These are phyloP conservation scores for Pitangus sulphuratus DNA, from an alignment of 2,797 vertebrate genomes.

Conservation along the genomic window DNA sequence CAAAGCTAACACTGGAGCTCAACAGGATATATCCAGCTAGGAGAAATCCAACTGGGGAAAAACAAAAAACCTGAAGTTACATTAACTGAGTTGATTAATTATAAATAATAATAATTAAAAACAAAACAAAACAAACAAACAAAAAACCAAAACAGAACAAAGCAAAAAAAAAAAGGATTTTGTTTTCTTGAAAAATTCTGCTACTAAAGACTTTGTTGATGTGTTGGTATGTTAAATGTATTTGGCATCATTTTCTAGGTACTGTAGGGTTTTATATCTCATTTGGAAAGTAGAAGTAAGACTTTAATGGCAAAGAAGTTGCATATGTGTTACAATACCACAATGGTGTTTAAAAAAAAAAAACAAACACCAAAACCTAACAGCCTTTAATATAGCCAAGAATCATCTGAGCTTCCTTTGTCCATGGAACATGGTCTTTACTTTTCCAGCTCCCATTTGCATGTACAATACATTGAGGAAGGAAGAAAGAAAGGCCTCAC, in stretches of 20 bases:
- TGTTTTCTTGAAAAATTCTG: not conserved
- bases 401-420: slow-evolving; percentile 19
- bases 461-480: slow-evolving; percentile 15
- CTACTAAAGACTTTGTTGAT: not conserved
- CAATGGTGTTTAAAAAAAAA: not conserved
- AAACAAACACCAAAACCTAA: not conserved
- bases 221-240: not conserved
- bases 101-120: not conserved
- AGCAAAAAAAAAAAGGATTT: not conserved
- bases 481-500: slow-evolving; percentile 13
- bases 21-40: not conserved
- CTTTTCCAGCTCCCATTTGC: slow-evolving; percentile 9
- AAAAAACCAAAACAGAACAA: too few species aligned
- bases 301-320: not conserved
- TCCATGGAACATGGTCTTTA: not conserved
- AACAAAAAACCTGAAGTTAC: not conserved
- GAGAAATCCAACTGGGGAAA: not conserved
- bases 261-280: not conserved
- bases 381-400: not conserved
- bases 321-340: not conserved
- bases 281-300: not conserved
- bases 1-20: not conserved
- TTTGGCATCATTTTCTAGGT: not conserved
- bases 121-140: not conserved
- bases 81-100: not conserved